Percentiles rank a stretch among this genome's conserved stretches.
These are phyloP conservation scores for Dione juno DNA, from an alignment of 2,888 invertebrate genomes.

Conservation along the genomic window DNA sequence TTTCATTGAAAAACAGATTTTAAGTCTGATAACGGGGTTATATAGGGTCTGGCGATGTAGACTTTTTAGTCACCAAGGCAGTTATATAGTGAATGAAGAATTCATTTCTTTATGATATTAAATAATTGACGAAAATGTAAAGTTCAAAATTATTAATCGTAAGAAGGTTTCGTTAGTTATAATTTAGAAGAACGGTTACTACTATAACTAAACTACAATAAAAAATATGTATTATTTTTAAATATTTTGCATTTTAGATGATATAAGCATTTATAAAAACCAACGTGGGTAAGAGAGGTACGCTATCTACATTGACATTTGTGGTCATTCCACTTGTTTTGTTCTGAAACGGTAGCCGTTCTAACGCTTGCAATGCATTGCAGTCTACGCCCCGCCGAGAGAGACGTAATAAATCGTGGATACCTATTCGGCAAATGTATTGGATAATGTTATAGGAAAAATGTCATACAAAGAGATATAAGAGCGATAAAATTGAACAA, in stretches of 20 bases:
- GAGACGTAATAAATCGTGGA: constrained; percentile 73
- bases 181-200: no score
- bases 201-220: no score
- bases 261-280: not conserved
- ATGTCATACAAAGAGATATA: constrained; percentile 31
- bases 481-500: constrained; percentile 8
- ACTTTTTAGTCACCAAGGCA: not conserved
- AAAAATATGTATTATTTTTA: not conserved
- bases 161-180: no score
- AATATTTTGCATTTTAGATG: not conserved
- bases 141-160: no score
- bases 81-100: not conserved
- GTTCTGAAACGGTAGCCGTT: constrained; percentile 36
- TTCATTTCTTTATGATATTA: no score
- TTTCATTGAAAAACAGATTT: constrained; percentile 30
- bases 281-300: not conserved
- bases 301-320: constrained; percentile 22
- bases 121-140: no score
- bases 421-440: constrained; percentile 50
- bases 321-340: constrained; percentile 24
- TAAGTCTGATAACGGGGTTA: constrained; percentile 6
- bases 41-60: not conserved
- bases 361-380: constrained; percentile 53
- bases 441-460: constrained; percentile 37
- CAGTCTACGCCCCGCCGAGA: constrained; percentile 61